Evolutionary conservation across 2,113 vertebrate species (phyloP), one percentile per base, ranked within the genome.

Genomic region (Microtus pennsylvanicus): DNA sequence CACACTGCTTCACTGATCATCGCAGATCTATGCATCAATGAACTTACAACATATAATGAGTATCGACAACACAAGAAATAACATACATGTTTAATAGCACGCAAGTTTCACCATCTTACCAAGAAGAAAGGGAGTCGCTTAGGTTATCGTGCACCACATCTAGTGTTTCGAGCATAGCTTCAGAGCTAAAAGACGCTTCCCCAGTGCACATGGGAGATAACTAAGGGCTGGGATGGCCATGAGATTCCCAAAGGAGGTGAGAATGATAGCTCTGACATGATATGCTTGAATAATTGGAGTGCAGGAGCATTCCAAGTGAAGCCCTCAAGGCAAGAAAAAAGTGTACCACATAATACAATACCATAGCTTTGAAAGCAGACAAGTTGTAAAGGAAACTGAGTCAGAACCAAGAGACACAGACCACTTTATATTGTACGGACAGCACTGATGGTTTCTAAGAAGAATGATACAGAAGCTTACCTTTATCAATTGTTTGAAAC

Each of bases 401-500:
- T 93, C 47, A 83, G 74, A 91, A 87, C 0, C 7, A 42, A 42
- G 47, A 35, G 86, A 95, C 45, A 35, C 35, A 35, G 55, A 85
- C 11, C 45, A 75, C 61, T 81, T 93, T 17, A 85, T 70, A 69
- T 33, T 45, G 26, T 52, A n/a, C 26, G 5, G 52, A 67, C 26
- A 83, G 67, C 42, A 81, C 33, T 26, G 28, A 94, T 33, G 55
- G 50, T 95, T 94, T 61, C 95, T 81, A 45, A 87, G 52, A 55
- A 81, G 61, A 63, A 77, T 47, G 21, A 94, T 55, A 77, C 3
- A 65, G 33, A 72, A 92, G 55, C 22, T 75, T 87, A 65, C 42
- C 38, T 86, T 78, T 78, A 67, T 65, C 77, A 72, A 61, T 9
- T 91, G 67, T 95, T 94, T 89, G 87, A 92, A 82, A 94, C 17